Evolutionary conservation across 1,140 invertebrate species (phyloP).

Genomic region (Procambarus clarkii): DNA sequence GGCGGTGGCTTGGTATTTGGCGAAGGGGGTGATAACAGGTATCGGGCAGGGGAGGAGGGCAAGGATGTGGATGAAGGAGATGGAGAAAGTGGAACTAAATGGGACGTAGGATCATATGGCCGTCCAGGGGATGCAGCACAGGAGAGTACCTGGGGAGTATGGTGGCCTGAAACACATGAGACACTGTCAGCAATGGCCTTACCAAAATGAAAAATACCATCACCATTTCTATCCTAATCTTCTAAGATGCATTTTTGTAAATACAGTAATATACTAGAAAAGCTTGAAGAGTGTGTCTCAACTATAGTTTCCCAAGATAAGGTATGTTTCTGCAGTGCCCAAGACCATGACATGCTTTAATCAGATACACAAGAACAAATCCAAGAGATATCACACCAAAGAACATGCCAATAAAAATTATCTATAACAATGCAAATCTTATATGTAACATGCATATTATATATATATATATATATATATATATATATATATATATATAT

Average conservation of each 20-base stretch:
- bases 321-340: neutral
- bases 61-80: slow-evolving; percentile 29
- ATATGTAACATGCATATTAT: neutral
- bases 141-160: slow-evolving; percentile 11
- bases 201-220: slow-evolving; percentile 24
- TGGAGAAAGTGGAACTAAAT: neutral
- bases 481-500: too few species aligned
- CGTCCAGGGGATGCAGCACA: slow-evolving; percentile 17
- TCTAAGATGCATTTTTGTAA: neutral
- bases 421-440: neutral
- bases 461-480: neutral
- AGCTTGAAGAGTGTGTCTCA: neutral
- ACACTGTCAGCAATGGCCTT: slow-evolving; percentile 36
- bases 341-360: neutral
- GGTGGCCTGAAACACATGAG: slow-evolving; percentile 44
- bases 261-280: neutral
- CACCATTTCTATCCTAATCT: slow-evolving; percentile 6
- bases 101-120: slow-evolving; percentile 9
- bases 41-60: neutral
- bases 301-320: neutral
- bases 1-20: slow-evolving; percentile 8
- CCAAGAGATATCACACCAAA: neutral
- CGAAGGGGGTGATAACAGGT: slow-evolving; percentile 1
- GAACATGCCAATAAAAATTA: neutral
- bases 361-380: neutral